Evolutionary conservation across 2,797 vertebrate species (phyloP).

Genomic region (Leptodactylus fallax): DNA sequence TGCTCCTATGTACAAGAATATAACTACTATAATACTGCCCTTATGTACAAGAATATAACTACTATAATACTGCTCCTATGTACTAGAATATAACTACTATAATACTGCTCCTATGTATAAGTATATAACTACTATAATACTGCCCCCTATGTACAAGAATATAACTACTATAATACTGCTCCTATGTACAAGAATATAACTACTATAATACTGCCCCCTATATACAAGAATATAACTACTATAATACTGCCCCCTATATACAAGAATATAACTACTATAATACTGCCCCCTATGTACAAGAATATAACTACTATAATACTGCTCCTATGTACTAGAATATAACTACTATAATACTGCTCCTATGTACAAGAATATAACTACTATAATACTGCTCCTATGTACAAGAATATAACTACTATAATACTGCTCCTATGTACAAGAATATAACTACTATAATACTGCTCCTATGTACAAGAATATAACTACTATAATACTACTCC

Average conservation of each 20-base stretch:
- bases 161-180: not conserved
- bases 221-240: not conserved
- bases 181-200: not conserved
- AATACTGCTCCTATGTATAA: not conserved
- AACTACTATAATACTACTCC: slow-evolving; percentile 10
- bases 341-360: slow-evolving; percentile 5
- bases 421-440: slow-evolving; percentile 2
- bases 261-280: slow-evolving; percentile 1
- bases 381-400: not conserved
- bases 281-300: not conserved
- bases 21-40: slow-evolving; percentile 11
- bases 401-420: slow-evolving; percentile 14
- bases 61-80: slow-evolving; percentile 3
- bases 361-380: slow-evolving; percentile 9
- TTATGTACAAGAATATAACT: slow-evolving; percentile 6
- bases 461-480: not conserved
- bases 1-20: not conserved
- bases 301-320: slow-evolving; percentile 5
- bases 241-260: not conserved
- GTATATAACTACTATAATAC: not conserved
- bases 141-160: not conserved
- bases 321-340: not conserved
- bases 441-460: slow-evolving; percentile 21
- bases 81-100: slow-evolving; percentile 3
- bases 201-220: not conserved